Conservation (phyloP, 2,113 vertebrate genomes). For the Gallinago media region DNA sequence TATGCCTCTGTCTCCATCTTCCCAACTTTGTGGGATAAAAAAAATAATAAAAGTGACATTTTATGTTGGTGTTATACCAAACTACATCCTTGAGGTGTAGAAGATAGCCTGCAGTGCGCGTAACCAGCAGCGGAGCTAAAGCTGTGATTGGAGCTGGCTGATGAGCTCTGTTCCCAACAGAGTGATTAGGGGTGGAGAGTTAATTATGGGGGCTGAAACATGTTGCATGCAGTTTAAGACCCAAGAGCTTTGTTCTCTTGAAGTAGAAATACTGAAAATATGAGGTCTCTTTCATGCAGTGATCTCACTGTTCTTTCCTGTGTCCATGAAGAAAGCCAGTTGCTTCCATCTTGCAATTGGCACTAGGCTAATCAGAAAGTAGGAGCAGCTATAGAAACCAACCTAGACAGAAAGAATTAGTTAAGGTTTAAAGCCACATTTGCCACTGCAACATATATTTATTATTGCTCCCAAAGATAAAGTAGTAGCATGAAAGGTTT, state of each 20-base stretch:
- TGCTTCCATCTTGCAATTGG: background rate
- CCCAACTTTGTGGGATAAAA: background rate
- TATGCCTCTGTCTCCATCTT: background rate
- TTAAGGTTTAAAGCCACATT: background rate
- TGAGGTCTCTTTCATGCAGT: background rate
- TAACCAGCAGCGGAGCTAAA: background rate
- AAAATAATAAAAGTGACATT: background rate
- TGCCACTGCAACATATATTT: background rate
- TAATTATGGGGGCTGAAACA: background rate
- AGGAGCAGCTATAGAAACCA: background rate
- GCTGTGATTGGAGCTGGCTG: background rate
- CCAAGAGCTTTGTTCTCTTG: background rate
- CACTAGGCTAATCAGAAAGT: background rate
- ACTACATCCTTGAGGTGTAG: background rate
- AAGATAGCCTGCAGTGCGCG: background rate
- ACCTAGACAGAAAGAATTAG: background rate
- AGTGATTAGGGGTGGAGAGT: background rate
- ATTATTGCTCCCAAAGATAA: background rate
- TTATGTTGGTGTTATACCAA: background rate
- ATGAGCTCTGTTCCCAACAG: background rate
- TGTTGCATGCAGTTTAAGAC: too few species aligned
- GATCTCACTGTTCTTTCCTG: background rate
- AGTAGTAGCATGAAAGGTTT: background rate
- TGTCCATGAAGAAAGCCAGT: background rate
- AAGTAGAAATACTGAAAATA: background rate